Evolutionary conservation across 92 coral and sea anemone species (phyloP).

Genomic region (Muricea muricata): DNA sequence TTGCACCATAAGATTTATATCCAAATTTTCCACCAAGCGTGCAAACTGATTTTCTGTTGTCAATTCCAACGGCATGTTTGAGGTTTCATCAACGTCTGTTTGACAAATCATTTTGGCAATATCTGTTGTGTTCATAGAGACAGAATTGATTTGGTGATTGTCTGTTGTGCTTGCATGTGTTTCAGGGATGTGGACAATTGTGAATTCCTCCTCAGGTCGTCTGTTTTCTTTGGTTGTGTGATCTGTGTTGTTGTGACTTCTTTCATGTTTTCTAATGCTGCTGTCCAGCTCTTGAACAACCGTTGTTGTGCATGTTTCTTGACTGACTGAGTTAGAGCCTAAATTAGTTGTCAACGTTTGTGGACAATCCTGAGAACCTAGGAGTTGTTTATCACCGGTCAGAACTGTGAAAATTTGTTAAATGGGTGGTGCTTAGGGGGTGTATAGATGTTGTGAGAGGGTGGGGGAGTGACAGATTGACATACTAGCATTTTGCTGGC

Average conservation of each 20-base stretch:
- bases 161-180: not conserved
- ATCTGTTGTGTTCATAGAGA: not conserved
- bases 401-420: too few relatives aligned
- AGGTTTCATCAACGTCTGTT: not conserved
- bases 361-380: not conserved
- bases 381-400: not conserved
- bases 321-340: not conserved
- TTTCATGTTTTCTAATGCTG: not conserved
- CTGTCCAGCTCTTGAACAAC: conserved; percentile 20
- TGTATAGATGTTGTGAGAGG: too few relatives aligned
- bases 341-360: not conserved
- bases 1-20: conserved; percentile 21
- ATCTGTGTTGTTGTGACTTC: not conserved
- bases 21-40: not conserved
- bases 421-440: too few relatives aligned
- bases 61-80: not conserved
- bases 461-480: too few relatives aligned
- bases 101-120: not conserved
- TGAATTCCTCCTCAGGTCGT: not conserved
- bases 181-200: conserved; percentile 26
- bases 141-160: not conserved
- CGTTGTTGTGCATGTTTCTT: not conserved
- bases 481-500: too few relatives aligned
- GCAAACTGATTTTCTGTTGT: not conserved
- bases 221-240: not conserved